phyloP scores from a whole-genome alignment of 2,113 vertebrate species.

The Phocoena phocoena region DNA sequence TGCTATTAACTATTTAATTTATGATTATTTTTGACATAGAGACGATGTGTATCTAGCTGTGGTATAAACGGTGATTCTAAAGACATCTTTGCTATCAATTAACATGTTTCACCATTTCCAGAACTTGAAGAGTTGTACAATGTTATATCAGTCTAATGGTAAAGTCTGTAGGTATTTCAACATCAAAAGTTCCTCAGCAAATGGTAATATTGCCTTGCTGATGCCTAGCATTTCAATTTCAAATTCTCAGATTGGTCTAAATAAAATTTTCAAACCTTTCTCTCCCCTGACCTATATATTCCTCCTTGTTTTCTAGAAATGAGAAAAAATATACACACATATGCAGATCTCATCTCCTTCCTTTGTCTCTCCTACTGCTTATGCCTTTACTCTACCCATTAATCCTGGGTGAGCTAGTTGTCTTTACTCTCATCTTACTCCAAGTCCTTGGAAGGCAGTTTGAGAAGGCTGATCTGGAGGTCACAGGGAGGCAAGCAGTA shows the following conservation, averaged over 20 bases:
- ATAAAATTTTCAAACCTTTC: not conserved
- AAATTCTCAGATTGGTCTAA: not conserved
- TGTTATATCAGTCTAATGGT: not conserved
- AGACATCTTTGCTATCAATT: not conserved
- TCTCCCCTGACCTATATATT: not conserved
- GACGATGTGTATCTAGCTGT: not conserved
- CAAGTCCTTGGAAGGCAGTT: not conserved
- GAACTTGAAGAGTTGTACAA: not conserved
- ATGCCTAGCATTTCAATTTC: not conserved
- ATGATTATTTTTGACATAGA: not conserved
- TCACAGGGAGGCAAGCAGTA: not conserved
- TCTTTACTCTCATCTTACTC: fast-evolving
- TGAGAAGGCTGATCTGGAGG: not conserved
- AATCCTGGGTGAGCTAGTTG: not conserved
- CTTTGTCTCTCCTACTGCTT: not conserved
- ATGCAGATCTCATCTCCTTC: not conserved
- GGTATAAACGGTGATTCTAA: not conserved
- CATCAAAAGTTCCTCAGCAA: constrained; percentile 10
- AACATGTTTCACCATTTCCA: not conserved
- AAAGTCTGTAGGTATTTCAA: constrained; percentile 42
- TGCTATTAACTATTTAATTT: constrained; percentile 50
- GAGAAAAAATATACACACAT: not conserved
- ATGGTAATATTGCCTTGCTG: not conserved
- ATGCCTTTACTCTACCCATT: not conserved
- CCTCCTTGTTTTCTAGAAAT: not conserved